These are phyloP conservation scores for Odontomyia ornata DNA, from an alignment of 2,888 invertebrate species.

Conservation along the genomic window DNA sequence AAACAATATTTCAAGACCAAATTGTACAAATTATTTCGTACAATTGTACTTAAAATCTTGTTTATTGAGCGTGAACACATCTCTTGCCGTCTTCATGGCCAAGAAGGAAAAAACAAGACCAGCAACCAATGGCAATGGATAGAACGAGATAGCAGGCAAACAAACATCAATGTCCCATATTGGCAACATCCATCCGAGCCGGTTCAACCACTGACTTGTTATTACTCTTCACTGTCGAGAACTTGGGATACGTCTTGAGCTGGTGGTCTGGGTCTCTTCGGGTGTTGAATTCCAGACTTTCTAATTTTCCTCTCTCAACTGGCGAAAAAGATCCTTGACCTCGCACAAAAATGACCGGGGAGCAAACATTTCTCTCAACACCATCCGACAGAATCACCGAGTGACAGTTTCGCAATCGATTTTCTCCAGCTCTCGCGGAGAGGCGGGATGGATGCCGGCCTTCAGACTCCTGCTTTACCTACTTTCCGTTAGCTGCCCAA, in stretches of 20 bases:
- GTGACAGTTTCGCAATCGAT: constrained; percentile 22
- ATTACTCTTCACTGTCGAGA: background rate
- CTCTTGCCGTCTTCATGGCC: no score
- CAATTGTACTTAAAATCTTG: no score
- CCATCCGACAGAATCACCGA: background rate
- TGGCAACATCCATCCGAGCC: background rate
- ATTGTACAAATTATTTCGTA: no score
- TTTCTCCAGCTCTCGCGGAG: background rate
- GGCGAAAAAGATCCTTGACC: constrained; percentile 32
- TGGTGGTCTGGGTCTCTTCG: background rate
- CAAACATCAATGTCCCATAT: constrained; percentile 5
- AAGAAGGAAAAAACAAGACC: no score
- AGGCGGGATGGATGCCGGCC: background rate
- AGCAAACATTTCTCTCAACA: constrained; percentile 1
- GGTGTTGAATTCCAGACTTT: background rate
- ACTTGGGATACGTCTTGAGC: background rate
- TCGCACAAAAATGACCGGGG: background rate
- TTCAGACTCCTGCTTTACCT: background rate
- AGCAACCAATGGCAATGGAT: no score
- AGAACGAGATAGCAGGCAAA: constrained; percentile 32
- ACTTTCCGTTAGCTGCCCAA: background rate
- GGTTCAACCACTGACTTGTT: background rate
- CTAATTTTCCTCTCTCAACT: background rate
- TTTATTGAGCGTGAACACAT: no score
- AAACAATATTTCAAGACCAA: no score